Base-by-base conservation (phyloP, 2,888 invertebrate species). In the Microchrysa polita region DNA sequence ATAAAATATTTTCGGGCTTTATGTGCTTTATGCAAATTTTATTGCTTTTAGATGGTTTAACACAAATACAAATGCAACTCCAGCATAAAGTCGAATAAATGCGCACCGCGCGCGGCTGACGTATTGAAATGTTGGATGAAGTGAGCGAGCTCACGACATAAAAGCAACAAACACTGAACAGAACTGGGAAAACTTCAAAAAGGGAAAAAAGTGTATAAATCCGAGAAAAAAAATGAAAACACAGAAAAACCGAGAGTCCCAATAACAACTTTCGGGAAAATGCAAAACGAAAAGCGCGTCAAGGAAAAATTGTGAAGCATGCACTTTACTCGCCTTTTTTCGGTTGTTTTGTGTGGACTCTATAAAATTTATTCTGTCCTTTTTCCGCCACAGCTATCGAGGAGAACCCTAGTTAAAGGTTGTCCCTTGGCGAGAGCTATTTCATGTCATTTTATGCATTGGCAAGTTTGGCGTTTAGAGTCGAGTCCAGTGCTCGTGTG, bases 1-100 rank as follows among this genome's bases (percentile, higher is more conserved):
- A 71, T 71, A 73, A 63, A 48, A 65, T 67, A 57, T 73, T 69
- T 67, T 73, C 67, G 69, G 53, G 60, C 61, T 73, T 73, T 73
- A 73, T 73, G 73, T 67, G 42, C 65, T 73, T 61, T 73, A 73
- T 73, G 73, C 53, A 69, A 73, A 73, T 73, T 67, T 67, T 73
- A 73, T 73, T 73, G 73, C 73, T 61, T 73, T 73, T 73, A 73
- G 73, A 73, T 73, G 73, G 67, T 73, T 73, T 73, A 65, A 73
- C 73, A 73, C 69, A 34, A 34, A 73, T 55, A 73, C 67, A 73
- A 69, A 67, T 73, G 69, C 73, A 73, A 22, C 67, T 61, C 57
- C 40, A 52, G 69, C 22, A 65, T 23, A 44, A 65, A 57, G 57
- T 42, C 65, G 27, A 34, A 65, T 23, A 44, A 65, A 57, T 40